Evolutionary conservation across 2,113 vertebrate species (phyloP), one percentile per base, ranked within the genome.

Genomic region (Rhinolophus ferrumequinum): DNA sequence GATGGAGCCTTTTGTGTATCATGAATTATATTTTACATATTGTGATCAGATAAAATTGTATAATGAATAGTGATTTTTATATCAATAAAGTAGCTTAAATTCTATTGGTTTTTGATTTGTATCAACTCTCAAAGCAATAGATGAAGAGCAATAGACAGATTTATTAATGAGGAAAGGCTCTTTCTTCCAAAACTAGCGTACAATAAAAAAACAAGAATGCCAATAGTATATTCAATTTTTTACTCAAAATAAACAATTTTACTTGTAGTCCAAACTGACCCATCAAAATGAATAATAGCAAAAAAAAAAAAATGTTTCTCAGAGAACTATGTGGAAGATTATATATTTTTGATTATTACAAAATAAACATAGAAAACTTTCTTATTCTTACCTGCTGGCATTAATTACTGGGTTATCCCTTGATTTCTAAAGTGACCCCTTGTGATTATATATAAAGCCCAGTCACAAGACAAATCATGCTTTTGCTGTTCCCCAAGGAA

Each of bases 21-120:
- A 93, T 77, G 26, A 82, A 44, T 92, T 90, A 54, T 62, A 35
- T 88, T 8, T 87, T 67, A 89, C 5, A 80, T 90, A 66, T 70
- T 47, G 44, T 62, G 30, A 66, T 5, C 30, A 24, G 66, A n/a
- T 77, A 62, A 10, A 77, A 41, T 22, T 54, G 26, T 26, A 24
- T 41, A 56, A 81, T 28, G 15, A 77, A 72, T 50, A 72, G 5
- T 41, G 1, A 47, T 90, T 54, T 41, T 81, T 41, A 64, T 44
- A 79, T 47, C 2, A 72, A 41, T 66, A 94, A 67, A 54, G 58
- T 75, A 64, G 62, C 16, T 76, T 82, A 88, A 67, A 64, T 66
- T 88, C 50, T 58, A n/a, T 50, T 15, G 69, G 41, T 38, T 54
- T 18, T 56, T 81, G 54, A 72, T 56, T 94, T 90, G 35, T 62